phyloP scores from a whole-genome alignment of 92 coral and sea anemone species.

The Micromussa lordhowensis region DNA sequence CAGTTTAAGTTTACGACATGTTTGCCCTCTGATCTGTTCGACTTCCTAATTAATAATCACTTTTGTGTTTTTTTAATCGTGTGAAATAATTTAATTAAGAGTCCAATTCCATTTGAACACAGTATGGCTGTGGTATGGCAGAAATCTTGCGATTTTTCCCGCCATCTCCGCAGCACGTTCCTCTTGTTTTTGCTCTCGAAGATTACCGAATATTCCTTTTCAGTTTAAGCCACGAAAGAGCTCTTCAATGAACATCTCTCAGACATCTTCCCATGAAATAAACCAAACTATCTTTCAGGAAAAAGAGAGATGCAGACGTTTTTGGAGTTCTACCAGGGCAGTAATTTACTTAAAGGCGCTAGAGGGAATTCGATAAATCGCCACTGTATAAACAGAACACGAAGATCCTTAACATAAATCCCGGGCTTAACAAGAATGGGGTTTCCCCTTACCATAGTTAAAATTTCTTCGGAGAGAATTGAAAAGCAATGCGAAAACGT shows the following conservation, averaged over 20 bases:
- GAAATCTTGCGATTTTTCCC: background rate
- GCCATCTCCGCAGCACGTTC: background rate
- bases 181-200: background rate
- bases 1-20: background rate
- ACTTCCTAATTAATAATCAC: background rate
- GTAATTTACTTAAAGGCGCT: background rate
- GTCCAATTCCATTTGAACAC: background rate
- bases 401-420: background rate
- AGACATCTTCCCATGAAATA: background rate
- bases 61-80: background rate
- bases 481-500: background rate
- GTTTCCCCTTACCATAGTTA: background rate
- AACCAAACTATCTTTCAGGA: background rate
- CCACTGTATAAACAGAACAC: background rate
- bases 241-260: background rate
- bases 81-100: background rate
- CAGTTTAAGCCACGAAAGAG: background rate
- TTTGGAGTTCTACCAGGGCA: background rate
- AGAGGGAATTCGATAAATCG: background rate
- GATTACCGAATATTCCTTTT: background rate
- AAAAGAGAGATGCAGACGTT: background rate
- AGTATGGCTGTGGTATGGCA: background rate
- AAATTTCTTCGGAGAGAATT: slow-evolving; percentile 4
- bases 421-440: background rate
- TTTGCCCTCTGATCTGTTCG: background rate